Evolutionary conservation across 1,140 invertebrate genomes (phyloP), one percentile per base, ranked within the genome.

Genomic region (Colletes gigas): DNA sequence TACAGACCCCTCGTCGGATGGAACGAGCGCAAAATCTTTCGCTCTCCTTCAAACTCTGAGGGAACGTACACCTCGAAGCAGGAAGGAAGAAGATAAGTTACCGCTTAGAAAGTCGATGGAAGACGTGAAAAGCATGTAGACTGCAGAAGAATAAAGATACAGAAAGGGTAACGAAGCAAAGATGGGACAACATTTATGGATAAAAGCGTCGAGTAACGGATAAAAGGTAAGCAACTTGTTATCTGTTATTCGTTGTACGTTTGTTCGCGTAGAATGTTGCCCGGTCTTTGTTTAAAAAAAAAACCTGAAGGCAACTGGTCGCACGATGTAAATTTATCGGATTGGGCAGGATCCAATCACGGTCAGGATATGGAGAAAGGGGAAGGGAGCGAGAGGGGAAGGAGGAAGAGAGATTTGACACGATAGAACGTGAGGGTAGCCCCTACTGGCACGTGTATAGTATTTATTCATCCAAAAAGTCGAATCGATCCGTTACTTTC

Each of bases 311-410:
- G 14, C 8, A 47, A 30, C 52, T 47, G 47, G 30, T 65, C 41
- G 69, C 57, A 63, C 78, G 70, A 15, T 54, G 62, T 77, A 80
- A 81, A 78, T 80, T 79, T 77, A 80, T 63, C 63, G 30, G 86
- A 89, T 90, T 88, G 89, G 91, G 90, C 92, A 87, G 92, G 91
- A 92, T 93, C 92, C 90, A 88, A 92, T 91, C 90, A 54, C 82
- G 68, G 73, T 86, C 74, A 83, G 63, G 39, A 65, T 77, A 59
- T 60, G 57, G 44, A 8, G 7, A 10, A 2, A 3, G 41, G 44
- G 0, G 60, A 15, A 1, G 4, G 54, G 67, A 59, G n/a, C 60
- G 47, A 63, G 62, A 50, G 41, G 9, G 50, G 67, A 59, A 17
- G 66, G 47, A 63, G 62, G n/a, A n/a, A 50, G 55, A 69, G 71